Percentiles rank a stretch among this genome's conserved stretches.
Evolutionary conservation across 2,888 invertebrate genomes (phyloP).

Genomic region (Dryobota labecula): DNA sequence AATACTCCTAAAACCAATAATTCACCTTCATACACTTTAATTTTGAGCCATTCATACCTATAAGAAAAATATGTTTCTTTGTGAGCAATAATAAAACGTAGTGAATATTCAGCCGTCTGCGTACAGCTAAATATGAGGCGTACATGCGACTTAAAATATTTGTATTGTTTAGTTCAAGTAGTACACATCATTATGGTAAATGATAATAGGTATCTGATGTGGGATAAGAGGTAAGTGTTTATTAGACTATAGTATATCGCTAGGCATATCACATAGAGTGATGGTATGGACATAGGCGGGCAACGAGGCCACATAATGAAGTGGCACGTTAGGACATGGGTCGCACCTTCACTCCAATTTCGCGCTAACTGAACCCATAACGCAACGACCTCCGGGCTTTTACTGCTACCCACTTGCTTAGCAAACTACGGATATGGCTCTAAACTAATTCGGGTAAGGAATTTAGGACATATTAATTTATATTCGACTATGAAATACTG

Average conservation of each 20-base stretch:
- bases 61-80: constrained; percentile 66
- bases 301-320: constrained; percentile 86
- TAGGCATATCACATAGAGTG: constrained; percentile 48
- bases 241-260: constrained; percentile 31
- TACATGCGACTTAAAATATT: not conserved
- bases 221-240: constrained; percentile 23
- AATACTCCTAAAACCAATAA: constrained; percentile 87
- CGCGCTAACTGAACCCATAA: constrained; percentile 83
- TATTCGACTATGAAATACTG: constrained; percentile 23
- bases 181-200: constrained; percentile 3
- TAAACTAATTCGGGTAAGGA: constrained; percentile 61
- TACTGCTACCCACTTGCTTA: constrained; percentile 72
- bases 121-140: not conserved
- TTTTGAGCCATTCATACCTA: constrained; percentile 79
- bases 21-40: constrained; percentile 86
- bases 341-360: constrained; percentile 82
- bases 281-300: constrained; percentile 74
- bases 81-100: constrained; percentile 44
- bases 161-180: not conserved
- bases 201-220: constrained; percentile 16
- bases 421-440: constrained; percentile 63
- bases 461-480: constrained; percentile 58
- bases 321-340: constrained; percentile 82
- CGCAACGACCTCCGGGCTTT: constrained; percentile 78
- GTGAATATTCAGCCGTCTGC: constrained; percentile 13